phyloP scores from a whole-genome alignment of 2,797 vertebrate species.

The Stomatorhinus walkeri region DNA sequence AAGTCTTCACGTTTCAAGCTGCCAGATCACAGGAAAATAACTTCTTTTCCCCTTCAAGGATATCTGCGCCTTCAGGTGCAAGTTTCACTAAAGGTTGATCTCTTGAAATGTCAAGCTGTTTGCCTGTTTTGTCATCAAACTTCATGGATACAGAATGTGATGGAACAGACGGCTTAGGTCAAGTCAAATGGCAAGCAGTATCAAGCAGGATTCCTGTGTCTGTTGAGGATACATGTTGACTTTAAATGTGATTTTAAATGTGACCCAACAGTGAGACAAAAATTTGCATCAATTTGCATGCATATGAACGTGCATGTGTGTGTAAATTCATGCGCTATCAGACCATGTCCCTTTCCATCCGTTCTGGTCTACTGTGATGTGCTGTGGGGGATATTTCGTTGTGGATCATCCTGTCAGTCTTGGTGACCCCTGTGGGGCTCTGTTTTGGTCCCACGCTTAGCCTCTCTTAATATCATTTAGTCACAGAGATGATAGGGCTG shows the following conservation, averaged over 20 bases:
- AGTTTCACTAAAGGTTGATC: neutral
- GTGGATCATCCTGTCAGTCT: neutral
- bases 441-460: neutral
- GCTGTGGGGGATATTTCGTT: neutral
- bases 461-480: neutral
- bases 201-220: neutral
- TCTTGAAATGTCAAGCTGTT: neutral
- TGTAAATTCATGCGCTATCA: neutral
- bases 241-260: neutral
- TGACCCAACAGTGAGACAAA: neutral
- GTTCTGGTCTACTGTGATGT: neutral
- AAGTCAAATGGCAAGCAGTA: neutral
- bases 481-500: neutral
- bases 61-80: neutral
- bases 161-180: neutral
- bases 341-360: neutral
- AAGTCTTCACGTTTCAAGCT: conserved; percentile 18
- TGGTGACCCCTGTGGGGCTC: neutral
- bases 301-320: neutral
- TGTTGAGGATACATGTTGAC: neutral
- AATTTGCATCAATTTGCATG: neutral
- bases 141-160: neutral
- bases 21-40: neutral
- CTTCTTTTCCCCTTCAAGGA: neutral
- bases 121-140: neutral